Evolutionary conservation across 2,888 invertebrate genomes (phyloP).

Genomic region (Muschampia plurimacula): DNA sequence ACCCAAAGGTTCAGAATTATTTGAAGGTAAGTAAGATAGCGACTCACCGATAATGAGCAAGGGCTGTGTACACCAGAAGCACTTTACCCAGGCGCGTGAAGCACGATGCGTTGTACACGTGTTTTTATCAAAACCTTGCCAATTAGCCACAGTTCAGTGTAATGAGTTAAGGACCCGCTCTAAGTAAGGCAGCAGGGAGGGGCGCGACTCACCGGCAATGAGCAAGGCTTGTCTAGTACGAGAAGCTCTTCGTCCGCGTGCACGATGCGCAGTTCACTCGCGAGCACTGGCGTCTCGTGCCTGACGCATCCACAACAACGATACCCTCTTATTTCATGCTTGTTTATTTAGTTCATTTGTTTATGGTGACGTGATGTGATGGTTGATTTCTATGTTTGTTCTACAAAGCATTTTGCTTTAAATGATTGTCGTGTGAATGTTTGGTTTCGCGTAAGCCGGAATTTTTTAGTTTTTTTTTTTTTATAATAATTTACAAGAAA

Average conservation of each 20-base stretch:
- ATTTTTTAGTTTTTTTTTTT: too few species aligned
- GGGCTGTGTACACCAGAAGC: too few species aligned
- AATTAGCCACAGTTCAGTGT: background rate
- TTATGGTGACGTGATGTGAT: background rate
- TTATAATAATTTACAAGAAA: too few species aligned
- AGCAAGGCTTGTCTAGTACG: conserved; percentile 96
- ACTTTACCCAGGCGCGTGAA: too few species aligned
- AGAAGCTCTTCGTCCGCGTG: conserved; percentile 93
- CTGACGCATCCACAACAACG: conserved; percentile 84
- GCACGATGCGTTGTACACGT: background rate
- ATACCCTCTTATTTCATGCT: conserved; percentile 48
- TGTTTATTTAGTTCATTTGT: conserved; percentile 5
- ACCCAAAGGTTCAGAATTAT: too few species aligned
- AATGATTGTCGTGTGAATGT: too few species aligned
- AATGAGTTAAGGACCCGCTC: conserved; percentile 2
- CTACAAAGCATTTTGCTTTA: background rate
- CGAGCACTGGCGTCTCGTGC: conserved; percentile 95
- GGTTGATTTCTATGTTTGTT: background rate
- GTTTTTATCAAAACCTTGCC: background rate
- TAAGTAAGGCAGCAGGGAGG: conserved; percentile 20
- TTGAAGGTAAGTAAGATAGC: too few species aligned
- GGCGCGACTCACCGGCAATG: conserved; percentile 90
- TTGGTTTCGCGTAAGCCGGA: too few species aligned
- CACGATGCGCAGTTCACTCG: conserved; percentile 92
- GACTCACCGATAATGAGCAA: too few species aligned